Conservation (phyloP, 2,113 vertebrate genomes). For the Heterotilapia buettikoferi region DNA sequence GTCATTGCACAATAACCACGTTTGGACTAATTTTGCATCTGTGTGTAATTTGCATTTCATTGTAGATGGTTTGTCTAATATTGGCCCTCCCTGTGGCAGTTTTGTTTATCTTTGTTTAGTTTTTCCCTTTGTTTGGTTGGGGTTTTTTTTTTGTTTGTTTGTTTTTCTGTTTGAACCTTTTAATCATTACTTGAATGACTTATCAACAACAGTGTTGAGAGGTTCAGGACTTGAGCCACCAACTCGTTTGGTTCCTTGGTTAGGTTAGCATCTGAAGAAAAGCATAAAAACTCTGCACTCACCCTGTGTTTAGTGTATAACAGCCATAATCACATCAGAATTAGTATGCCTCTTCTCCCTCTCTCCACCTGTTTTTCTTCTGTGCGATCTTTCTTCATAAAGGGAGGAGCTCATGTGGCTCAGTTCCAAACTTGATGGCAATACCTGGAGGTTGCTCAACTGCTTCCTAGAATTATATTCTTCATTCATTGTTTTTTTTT, state of each 20-base stretch:
- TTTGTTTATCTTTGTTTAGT: neutral
- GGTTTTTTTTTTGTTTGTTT: rapidly evolving
- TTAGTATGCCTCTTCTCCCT: neutral
- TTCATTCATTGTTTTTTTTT: neutral
- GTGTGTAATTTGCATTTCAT: neutral
- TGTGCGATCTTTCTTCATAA: neutral
- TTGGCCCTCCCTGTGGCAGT: neutral
- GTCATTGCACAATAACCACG: neutral
- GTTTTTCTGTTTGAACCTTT: neutral
- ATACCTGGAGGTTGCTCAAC: neutral
- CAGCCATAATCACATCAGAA: neutral
- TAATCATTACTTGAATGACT: neutral
- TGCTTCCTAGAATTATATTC: neutral
- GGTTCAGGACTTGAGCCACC: neutral
- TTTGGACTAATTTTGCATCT: neutral
- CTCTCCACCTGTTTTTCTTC: neutral
- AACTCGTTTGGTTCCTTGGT: neutral
- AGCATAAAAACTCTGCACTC: neutral
- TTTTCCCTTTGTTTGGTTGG: neutral
- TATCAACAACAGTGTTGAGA: neutral
- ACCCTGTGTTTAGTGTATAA: neutral
- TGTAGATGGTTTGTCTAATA: neutral
- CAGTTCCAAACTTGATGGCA: neutral
- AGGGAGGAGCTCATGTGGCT: neutral
- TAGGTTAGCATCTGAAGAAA: neutral